Conservation (phyloP, 1,140 invertebrate genomes). For the Drosophila leontia region DNA sequence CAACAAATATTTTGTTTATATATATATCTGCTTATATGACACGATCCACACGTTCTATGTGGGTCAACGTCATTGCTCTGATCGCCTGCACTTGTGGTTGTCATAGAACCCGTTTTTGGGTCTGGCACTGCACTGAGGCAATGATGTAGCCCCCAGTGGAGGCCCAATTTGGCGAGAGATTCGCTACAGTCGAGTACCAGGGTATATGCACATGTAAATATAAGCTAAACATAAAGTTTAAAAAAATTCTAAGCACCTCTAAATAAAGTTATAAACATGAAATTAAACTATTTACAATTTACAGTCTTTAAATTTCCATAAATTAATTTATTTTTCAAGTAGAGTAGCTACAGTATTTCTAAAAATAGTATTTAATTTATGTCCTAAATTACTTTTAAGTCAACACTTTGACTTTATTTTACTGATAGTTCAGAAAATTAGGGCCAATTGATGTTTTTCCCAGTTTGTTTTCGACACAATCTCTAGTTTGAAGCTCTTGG, state of each 20-base stretch:
- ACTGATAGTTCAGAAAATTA: neutral
- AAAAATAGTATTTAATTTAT: too few relatives aligned
- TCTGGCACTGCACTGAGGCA: conserved; percentile 10
- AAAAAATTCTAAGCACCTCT: too few relatives aligned
- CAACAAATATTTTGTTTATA: neutral
- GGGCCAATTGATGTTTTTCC: neutral
- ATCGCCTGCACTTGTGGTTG: conserved; percentile 1
- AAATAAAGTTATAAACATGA: too few relatives aligned
- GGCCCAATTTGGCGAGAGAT: conserved; percentile 24
- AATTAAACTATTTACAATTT: too few relatives aligned
- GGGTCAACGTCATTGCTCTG: conserved; percentile 39
- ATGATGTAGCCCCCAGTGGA: conserved; percentile 1
- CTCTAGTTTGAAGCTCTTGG: neutral
- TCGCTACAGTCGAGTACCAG: conserved; percentile 1
- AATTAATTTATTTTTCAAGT: too few relatives aligned
- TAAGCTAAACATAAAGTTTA: too few relatives aligned
- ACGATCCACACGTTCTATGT: conserved; percentile 14
- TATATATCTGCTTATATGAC: neutral
- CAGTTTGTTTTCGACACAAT: conserved; percentile 5
- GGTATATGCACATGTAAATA: neutral
- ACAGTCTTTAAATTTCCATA: too few relatives aligned
- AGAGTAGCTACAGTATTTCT: too few relatives aligned
- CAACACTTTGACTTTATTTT: neutral
- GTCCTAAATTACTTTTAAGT: too few relatives aligned
- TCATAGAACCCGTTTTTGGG: conserved; percentile 35